Evolutionary conservation across 2,797 vertebrate genomes (phyloP), one percentile per base, ranked within the genome.

Genomic region (Forpus xanthops): DNA sequence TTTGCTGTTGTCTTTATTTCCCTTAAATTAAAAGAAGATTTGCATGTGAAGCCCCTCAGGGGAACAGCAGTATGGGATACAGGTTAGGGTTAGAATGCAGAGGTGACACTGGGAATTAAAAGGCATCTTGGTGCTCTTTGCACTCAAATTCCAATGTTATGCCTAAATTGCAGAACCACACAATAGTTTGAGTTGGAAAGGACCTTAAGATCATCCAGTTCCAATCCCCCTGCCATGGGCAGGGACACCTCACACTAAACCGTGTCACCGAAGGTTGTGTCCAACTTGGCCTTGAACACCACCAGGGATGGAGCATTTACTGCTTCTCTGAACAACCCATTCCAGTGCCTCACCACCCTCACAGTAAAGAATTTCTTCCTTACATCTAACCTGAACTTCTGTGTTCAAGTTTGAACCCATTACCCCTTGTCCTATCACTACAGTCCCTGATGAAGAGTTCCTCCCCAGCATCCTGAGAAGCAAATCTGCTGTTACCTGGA

Each of bases 31-130:
- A 52, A 31, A 25, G 56, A 7, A 33, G 45, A 9, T 35, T 15
- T 31, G 24, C 1, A 1, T 4, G 7, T 35, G 6, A 49, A 75
- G 65, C 47, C 1, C 27, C 8, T 11, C 5, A 6, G 12, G 33
- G 65, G 16, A 27, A 56, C 55, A 6, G 18, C 41, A 31, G 9
- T 9, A 14, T 8, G 6, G 37, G 60, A 19, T 52, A 39, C 1
- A 0, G 2, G 21, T 56, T 55, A n/a, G n/a, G 53, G 53, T 33
- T 33, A 56, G n/a, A 33, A 39, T 1, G 30, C 8, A 33, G 21
- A 19, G 50, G 44, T 23, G 44, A 18, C 31, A 10, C 17, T 13
- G 35, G 33, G 42, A 49, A 30, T 17, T 16, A 8, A 24, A 62
- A 68, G 21, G 49, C 14, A 3, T 6, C 28, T 28, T 24, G 35